Conservation (phyloP, 2,113 vertebrate genomes). For the Leucoraja erinaceus region DNA sequence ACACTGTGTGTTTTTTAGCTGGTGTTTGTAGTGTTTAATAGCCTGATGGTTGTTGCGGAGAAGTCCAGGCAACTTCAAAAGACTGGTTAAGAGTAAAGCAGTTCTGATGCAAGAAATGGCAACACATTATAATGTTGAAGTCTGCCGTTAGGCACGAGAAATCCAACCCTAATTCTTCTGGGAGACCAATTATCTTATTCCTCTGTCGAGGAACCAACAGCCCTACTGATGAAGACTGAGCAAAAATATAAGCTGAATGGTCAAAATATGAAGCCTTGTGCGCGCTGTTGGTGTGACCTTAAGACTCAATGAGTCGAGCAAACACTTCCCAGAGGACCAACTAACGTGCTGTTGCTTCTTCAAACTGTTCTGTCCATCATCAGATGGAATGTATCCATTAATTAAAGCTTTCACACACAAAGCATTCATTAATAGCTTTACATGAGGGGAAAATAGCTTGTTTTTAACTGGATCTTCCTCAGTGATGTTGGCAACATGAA, state of each 20-base stretch:
- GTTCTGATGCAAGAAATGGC: neutral
- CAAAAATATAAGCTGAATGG: neutral
- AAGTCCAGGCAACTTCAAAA: neutral
- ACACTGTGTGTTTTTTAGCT: too few relatives aligned
- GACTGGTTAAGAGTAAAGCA: neutral
- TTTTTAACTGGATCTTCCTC: neutral
- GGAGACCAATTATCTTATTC: conserved; percentile 2
- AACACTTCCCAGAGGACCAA: conserved; percentile 1
- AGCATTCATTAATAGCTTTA: neutral
- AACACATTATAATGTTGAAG: neutral
- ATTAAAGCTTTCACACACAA: neutral
- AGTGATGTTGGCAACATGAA: neutral
- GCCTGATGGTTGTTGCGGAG: too few relatives aligned
- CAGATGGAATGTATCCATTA: conserved; percentile 21
- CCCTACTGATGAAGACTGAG: neutral
- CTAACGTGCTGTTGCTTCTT: conserved; percentile 14
- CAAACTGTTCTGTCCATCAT: conserved; percentile 18
- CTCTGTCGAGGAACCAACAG: neutral
- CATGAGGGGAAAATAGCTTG: neutral
- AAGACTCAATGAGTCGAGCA: neutral
- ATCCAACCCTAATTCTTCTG: conserved; percentile 1
- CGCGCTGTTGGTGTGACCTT: conserved; percentile 24
- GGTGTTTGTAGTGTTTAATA: too few relatives aligned
- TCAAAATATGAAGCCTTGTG: neutral
- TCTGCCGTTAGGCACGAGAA: neutral